phyloP scores from a whole-genome alignment of 2,797 vertebrate genomes.

The Propithecus perrieri region DNA sequence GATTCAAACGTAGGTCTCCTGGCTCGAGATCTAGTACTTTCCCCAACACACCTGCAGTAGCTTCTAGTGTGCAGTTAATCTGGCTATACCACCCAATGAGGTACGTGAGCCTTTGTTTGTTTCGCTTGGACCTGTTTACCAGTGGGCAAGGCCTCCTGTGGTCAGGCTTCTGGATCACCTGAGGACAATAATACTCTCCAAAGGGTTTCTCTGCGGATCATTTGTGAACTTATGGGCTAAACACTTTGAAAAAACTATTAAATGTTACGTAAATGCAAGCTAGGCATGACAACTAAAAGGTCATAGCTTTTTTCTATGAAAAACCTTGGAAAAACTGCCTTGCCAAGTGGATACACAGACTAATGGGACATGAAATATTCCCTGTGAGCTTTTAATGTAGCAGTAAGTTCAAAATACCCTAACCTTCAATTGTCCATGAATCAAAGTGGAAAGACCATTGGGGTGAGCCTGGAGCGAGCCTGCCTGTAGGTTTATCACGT shows the following conservation, averaged over 20 bases:
- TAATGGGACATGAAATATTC: neutral
- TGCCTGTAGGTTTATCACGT: neutral
- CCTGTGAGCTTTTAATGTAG: neutral
- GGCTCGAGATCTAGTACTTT: neutral
- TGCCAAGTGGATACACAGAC: neutral
- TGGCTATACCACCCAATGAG: neutral
- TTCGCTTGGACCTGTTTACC: neutral
- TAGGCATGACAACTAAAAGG: neutral
- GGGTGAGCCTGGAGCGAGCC: neutral
- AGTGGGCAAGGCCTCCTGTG: neutral
- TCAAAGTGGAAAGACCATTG: neutral
- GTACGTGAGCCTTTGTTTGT: neutral
- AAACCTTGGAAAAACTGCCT: neutral
- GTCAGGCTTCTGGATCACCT: neutral
- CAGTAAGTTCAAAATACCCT: neutral
- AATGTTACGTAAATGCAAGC: neutral
- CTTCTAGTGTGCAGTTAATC: neutral
- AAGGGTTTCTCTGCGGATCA: neutral
- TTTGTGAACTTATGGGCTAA: neutral
- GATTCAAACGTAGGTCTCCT: neutral
- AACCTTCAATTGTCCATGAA: neutral
- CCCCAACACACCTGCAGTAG: accelerated
- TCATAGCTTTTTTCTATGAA: neutral
- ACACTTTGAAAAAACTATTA: neutral
- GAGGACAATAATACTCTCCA: neutral